Conservation (phyloP, 2,113 vertebrate genomes). For the Carassius carassius region DNA sequence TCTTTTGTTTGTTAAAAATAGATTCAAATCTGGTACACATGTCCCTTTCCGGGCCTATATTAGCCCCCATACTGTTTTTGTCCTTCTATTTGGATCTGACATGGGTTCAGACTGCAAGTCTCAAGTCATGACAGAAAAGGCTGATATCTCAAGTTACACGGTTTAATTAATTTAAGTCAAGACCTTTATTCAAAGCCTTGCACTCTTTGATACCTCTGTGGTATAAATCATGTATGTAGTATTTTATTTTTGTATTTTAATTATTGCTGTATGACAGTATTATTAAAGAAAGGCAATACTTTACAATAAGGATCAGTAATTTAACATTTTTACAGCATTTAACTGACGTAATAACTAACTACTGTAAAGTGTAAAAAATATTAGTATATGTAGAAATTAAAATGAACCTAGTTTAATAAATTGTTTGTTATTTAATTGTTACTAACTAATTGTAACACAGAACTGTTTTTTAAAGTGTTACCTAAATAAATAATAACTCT, state of each 20-base stretch:
- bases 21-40: not conserved
- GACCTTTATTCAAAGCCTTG: constrained; percentile 6
- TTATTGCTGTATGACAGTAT: not conserved
- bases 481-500: too few species aligned
- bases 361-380: not conserved
- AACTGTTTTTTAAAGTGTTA: too few species aligned
- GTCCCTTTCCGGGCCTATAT: not conserved
- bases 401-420: too few species aligned
- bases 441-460: too few species aligned
- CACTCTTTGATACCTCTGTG: not conserved
- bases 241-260: not conserved
- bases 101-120: not conserved
- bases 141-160: not conserved
- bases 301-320: not conserved
- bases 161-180: constrained; percentile 22
- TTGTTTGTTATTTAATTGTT: too few species aligned
- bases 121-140: not conserved
- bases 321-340: not conserved
- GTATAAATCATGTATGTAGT: not conserved
- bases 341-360: too few species aligned
- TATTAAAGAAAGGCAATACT: not conserved
- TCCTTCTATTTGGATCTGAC: not conserved
- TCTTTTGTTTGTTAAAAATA: not conserved
- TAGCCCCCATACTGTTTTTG: not conserved
- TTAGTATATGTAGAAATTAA: too few species aligned